Evolutionary conservation across 2,797 vertebrate genomes (phyloP).

Genomic region (Falco cherrug): DNA sequence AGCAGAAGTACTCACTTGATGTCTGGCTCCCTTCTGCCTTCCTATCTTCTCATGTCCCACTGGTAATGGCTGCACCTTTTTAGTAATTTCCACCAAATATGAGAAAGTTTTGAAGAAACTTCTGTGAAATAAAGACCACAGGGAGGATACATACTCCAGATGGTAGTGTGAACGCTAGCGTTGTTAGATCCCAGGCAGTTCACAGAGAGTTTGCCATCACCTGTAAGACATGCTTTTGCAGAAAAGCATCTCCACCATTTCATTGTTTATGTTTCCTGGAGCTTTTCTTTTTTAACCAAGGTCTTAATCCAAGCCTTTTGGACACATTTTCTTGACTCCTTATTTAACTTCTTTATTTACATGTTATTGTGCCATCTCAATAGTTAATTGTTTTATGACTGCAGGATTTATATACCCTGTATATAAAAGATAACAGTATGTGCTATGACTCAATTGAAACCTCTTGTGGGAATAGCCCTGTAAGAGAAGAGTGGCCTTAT

Average conservation of each 20-base stretch:
- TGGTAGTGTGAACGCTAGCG: rapidly evolving
- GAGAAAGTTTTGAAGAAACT: background rate
- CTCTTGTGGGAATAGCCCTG: background rate
- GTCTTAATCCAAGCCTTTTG: background rate
- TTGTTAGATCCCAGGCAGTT: background rate
- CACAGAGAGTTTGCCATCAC: background rate
- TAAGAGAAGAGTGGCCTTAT: background rate
- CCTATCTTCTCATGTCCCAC: background rate
- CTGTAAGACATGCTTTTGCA: background rate
- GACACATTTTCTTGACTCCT: background rate
- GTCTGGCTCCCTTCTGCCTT: background rate
- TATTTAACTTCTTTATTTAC: background rate
- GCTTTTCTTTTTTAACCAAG: background rate
- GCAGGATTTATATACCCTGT: background rate
- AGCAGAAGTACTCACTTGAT: background rate
- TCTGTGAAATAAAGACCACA: background rate
- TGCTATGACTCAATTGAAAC: background rate
- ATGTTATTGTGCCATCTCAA: background rate
- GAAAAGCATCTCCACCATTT: background rate
- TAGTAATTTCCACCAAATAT: background rate
- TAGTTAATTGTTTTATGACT: background rate
- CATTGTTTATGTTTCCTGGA: background rate
- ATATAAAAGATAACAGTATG: background rate
- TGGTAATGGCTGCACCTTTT: background rate
- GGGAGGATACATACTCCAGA: background rate